Percentiles rank a stretch among this genome's conserved stretches.
phyloP scores from a whole-genome alignment of 2,888 invertebrate species.

The Heliconius charithonia region DNA sequence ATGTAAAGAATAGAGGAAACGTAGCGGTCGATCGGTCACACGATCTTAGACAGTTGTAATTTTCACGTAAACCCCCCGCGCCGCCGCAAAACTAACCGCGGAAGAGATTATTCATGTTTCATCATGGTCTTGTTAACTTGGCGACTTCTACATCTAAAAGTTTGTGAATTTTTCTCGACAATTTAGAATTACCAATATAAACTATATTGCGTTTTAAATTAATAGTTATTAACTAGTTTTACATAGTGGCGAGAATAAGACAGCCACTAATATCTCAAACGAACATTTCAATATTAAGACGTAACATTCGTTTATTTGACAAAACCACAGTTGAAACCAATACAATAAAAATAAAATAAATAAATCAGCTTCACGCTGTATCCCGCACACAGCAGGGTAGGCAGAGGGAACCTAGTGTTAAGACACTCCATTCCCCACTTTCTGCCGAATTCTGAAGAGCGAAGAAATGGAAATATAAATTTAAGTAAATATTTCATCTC shows the following conservation, averaged over 20 bases:
- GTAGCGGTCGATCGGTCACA: conserved; percentile 49
- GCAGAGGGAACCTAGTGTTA: no score
- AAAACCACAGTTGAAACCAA: background rate
- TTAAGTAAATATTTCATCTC: no score
- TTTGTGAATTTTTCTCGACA: background rate
- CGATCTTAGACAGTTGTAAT: conserved; percentile 43
- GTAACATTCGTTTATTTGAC: background rate
- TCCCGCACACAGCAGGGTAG: no score
- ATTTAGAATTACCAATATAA: background rate
- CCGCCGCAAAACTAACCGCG: conserved; percentile 46
- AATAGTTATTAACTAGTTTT: background rate
- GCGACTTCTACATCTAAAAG: conserved; percentile 26
- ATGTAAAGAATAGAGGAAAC: conserved; percentile 42
- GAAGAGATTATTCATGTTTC: conserved; percentile 50
- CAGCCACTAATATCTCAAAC: background rate
- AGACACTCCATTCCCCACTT: no score
- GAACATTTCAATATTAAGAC: no score
- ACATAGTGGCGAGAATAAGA: background rate
- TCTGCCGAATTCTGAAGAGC: no score
- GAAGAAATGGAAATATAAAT: no score
- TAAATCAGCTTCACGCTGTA: no score
- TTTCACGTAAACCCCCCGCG: conserved; percentile 44
- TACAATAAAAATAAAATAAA: no score
- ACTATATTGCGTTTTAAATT: background rate
- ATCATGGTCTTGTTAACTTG: conserved; percentile 44